Conservation (phyloP, 2,888 invertebrate species). For the Nemoura dubitans region DNA sequence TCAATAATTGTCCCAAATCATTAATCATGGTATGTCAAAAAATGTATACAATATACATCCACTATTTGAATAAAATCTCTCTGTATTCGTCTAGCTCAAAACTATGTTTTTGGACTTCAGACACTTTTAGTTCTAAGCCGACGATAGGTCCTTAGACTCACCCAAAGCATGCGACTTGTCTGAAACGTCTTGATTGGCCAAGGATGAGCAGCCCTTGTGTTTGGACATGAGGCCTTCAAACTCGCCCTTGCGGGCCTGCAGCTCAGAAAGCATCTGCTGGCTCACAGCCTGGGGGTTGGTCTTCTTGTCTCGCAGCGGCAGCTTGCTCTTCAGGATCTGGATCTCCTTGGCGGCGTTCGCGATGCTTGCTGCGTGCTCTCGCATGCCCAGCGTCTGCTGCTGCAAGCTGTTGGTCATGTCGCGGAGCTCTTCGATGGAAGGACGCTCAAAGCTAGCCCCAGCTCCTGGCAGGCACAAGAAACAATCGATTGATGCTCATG, state of each 20-base stretch:
- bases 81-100: too few species aligned
- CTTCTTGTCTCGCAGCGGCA: slow-evolving; percentile 10
- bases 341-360: slow-evolving; percentile 1
- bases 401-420: not conserved
- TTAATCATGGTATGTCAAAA: too few species aligned
- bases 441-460: not conserved
- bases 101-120: too few species aligned
- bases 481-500: too few species aligned
- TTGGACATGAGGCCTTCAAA: slow-evolving; percentile 15
- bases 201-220: not conserved
- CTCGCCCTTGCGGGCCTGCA: slow-evolving; percentile 13
- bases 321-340: not conserved
- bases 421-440: not conserved
- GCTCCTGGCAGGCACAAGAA: too few species aligned
- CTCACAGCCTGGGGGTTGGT: not conserved
- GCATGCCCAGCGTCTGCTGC: not conserved
- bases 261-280: slow-evolving; percentile 16
- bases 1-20: too few species aligned
- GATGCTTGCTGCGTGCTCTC: not conserved
- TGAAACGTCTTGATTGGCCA: not conserved
- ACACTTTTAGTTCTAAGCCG: too few species aligned
- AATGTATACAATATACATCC: too few species aligned
- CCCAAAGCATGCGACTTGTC: not conserved
- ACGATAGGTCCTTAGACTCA: too few species aligned
- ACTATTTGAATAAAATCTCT: too few species aligned